A percentile compares a stretch with the other conserved stretches of the same genome.
phyloP scores from a whole-genome alignment of 1,140 invertebrate genomes.

The Tribolium castaneum region DNA sequence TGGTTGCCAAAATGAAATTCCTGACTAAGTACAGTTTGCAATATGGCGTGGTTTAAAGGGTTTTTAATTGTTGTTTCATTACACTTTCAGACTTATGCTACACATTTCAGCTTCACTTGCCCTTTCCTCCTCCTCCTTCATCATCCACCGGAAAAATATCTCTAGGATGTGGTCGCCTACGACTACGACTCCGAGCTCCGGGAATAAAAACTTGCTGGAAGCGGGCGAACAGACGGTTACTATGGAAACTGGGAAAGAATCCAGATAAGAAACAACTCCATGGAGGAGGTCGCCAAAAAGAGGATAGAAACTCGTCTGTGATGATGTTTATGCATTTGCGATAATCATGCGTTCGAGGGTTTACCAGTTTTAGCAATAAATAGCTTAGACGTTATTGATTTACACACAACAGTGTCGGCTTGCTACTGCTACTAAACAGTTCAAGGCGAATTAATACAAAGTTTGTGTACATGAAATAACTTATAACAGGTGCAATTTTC shows the following conservation, averaged over 20 bases:
- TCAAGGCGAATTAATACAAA: neutral
- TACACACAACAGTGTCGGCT: neutral
- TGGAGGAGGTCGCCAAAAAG: constrained; percentile 30
- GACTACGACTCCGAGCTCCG: neutral
- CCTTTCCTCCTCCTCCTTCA: no score
- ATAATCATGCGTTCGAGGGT: constrained; percentile 37
- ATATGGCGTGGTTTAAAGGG: constrained; percentile 50
- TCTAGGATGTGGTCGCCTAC: neutral
- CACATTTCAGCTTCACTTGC: constrained; percentile 6
- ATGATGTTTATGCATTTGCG: constrained; percentile 8
- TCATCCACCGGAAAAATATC: neutral
- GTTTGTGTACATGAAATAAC: neutral
- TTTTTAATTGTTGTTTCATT: constrained; percentile 53
- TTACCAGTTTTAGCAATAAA: constrained; percentile 31
- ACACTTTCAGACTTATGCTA: constrained; percentile 37
- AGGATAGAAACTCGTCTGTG: neutral
- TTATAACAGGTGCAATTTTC: neutral
- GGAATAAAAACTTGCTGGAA: constrained; percentile 32
- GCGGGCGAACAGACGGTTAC: constrained; percentile 33
- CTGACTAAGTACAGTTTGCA: constrained; percentile 52
- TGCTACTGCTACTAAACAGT: neutral
- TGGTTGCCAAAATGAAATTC: constrained; percentile 60
- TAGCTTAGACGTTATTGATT: constrained; percentile 19
- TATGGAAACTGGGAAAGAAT: constrained; percentile 41
- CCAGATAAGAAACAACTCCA: constrained; percentile 39